Evolutionary conservation across 1,140 invertebrate species (phyloP), one percentile per base, ranked within the genome.

Genomic region (Heliconius eleuchia): DNA sequence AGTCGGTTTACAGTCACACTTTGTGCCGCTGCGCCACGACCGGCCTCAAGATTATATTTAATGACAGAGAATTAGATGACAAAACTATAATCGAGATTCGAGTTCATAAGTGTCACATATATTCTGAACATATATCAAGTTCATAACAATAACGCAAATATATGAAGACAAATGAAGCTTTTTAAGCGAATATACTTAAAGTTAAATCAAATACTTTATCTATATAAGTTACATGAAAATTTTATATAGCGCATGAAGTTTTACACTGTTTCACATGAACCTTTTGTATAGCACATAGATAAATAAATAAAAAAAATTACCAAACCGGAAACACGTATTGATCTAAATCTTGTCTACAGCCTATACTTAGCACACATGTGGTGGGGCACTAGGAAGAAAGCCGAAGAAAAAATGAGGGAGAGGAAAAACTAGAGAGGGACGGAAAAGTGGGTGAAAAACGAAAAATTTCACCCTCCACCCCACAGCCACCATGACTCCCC

Each of bases 381-480:
- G 92, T 92, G 91, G 92, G 92, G 92, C 89, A 92, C 92, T 93
- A 94, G 92, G 92, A 94, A 94, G 90, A 92, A 92, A 93, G 88
- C 89, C 90, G 90, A 93, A 93, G 91, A 94, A 94, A 94, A 94
- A 94, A 93, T 91, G 92, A 94, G 92, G 91, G 92, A 94, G 92
- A 94, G 85, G 92, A 93, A 94, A 94, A 94, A 94, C 92, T 93
- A 94, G 92, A 94, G 91, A 91, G 87, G 92, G 92, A 94, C 90
- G 92, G 92, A 94, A 93, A 93, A 94, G 91, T 94, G 88, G 91
- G 92, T 86, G 92, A 94, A 94, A 94, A 94, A 94, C 92, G 92
- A 94, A 94, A 94, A 94, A 94, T 94, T 94, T 92, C 89, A 88
- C 89, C 91, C 85, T 82, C 83, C 87, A 80, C 83, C 80, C 84